phyloP scores from a whole-genome alignment of 2,113 vertebrate species.

The Zootoca vivipara region DNA sequence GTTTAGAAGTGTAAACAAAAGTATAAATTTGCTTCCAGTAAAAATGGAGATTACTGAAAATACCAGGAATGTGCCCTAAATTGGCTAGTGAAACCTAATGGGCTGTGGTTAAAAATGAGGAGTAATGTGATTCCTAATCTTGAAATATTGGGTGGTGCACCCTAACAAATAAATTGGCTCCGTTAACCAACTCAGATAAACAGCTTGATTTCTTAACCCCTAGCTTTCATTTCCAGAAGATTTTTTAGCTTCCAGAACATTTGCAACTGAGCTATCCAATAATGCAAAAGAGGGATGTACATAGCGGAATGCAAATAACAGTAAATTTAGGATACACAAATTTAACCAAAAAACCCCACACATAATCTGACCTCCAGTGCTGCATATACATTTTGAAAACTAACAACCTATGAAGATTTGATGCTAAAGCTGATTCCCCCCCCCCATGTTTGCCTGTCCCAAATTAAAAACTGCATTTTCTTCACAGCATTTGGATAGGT shows the following conservation, averaged over 20 bases:
- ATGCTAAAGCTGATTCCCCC: conserved; percentile 62
- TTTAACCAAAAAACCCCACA: conserved; percentile 37
- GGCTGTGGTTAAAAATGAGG: conserved; percentile 62
- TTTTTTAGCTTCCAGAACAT: conserved; percentile 20
- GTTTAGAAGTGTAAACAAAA: conserved; percentile 21
- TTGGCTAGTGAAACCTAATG: conserved; percentile 59
- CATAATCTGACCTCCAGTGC: conserved; percentile 22
- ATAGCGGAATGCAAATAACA: not conserved
- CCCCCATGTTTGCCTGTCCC: conserved; percentile 69
- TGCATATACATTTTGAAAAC: conserved; percentile 66
- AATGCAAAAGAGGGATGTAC: conserved; percentile 40
- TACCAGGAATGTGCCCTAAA: conserved; percentile 51
- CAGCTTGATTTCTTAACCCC: conserved; percentile 62
- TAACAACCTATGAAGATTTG: conserved; percentile 57
- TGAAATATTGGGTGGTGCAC: conserved; percentile 63
- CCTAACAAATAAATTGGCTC: conserved; percentile 58
- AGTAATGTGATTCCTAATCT: conserved; percentile 53
- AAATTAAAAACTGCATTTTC: conserved; percentile 76
- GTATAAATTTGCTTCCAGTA: conserved; percentile 20
- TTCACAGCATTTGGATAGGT: conserved; percentile 74
- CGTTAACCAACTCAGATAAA: conserved; percentile 58
- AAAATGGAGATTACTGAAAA: conserved; percentile 51
- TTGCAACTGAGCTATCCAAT: conserved; percentile 56
- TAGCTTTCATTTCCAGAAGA: conserved; percentile 45
- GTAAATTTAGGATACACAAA: conserved; percentile 55